Percentiles rank a stretch among this genome's conserved stretches.
Evolutionary conservation across 2,888 invertebrate species (phyloP).

Genomic region (Caenorhabditis sulstoni): DNA sequence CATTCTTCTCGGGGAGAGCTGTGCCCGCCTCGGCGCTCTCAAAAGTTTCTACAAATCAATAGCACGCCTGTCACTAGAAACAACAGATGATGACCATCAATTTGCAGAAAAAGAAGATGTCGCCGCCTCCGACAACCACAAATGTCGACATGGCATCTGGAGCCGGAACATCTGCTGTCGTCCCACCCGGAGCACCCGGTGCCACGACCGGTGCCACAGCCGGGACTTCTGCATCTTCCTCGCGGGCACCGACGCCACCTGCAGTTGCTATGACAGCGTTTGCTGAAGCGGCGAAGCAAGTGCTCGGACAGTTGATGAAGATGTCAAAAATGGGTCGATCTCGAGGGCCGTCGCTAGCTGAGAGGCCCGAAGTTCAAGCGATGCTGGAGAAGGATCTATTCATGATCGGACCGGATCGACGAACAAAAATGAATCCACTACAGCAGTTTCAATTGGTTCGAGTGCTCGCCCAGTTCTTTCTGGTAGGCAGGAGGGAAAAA

Average conservation of each 20-base stretch:
- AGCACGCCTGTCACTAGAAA: too few species aligned
- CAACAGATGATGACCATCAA: too few species aligned
- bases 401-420: conserved; percentile 61
- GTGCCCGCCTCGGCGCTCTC: neutral
- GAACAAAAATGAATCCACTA: conserved; percentile 56
- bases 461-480: conserved; percentile 59
- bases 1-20: neutral
- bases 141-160: too few species aligned
- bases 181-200: too few species aligned
- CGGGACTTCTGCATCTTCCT: too few species aligned
- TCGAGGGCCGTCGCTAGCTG: conserved; percentile 24
- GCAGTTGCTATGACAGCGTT: too few species aligned
- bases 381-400: conserved; percentile 67
- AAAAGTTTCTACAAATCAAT: neutral
- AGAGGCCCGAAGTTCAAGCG: conserved; percentile 60
- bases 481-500: conserved; percentile 31
- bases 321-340: conserved; percentile 51
- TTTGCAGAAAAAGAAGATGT: too few species aligned
- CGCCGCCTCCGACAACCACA: too few species aligned
- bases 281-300: too few species aligned
- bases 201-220: too few species aligned
- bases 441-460: conserved; percentile 59
- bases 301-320: conserved; percentile 36
- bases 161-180: too few species aligned
- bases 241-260: too few species aligned